Conservation (phyloP, 2,797 vertebrate species). For the Hozukius guyotensis region DNA sequence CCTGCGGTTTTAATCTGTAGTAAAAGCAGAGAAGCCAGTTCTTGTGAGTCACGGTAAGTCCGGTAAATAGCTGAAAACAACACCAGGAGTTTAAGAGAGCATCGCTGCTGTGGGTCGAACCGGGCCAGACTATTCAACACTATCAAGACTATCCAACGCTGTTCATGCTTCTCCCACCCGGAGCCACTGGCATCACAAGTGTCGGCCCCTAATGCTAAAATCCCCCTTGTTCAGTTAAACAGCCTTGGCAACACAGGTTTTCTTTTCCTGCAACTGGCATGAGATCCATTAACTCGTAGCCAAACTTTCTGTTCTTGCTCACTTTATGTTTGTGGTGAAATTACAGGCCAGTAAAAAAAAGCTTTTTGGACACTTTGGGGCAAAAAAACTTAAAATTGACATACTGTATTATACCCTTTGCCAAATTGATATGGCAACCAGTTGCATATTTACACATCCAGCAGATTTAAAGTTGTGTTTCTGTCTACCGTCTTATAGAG, state of each 20-base stretch:
- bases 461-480: no score
- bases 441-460: no score
- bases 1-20: conserved; percentile 16
- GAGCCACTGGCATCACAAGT: background rate
- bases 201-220: background rate
- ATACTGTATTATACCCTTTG: background rate
- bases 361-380: background rate
- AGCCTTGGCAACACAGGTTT: background rate
- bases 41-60: background rate
- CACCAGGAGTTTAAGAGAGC: background rate
- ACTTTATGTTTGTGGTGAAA: background rate
- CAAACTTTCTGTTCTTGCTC: background rate
- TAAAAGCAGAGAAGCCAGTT: background rate
- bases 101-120: background rate
- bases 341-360: background rate
- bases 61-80: background rate
- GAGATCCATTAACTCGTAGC: background rate
- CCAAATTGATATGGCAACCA: background rate
- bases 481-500: no score
- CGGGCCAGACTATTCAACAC: background rate
- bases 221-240: background rate
- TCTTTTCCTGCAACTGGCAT: background rate
- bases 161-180: background rate
- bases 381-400: background rate
- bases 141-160: background rate